Evolutionary conservation across 30 jellyfish, hydroid and myxozoan genomes (phyloP).

Genomic region (Aurelia sp.): DNA sequence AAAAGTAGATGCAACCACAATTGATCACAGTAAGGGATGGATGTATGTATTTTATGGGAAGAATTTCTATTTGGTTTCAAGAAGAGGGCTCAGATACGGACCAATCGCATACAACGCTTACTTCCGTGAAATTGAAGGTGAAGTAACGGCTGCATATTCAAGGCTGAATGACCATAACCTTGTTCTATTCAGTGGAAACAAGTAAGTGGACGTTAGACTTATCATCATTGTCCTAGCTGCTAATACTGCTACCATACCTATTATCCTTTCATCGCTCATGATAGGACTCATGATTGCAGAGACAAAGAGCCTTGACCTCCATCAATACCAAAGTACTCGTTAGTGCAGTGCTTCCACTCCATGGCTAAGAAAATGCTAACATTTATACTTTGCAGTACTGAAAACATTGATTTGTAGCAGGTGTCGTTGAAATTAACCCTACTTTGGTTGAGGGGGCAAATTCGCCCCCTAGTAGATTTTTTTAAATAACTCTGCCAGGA

Average conservation of each 20-base stretch:
- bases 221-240: not conserved
- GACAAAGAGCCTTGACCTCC: too few relatives aligned
- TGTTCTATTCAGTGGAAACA: slow-evolving; percentile 48
- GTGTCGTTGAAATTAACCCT: too few relatives aligned
- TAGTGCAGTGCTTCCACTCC: too few relatives aligned
- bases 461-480: too few relatives aligned
- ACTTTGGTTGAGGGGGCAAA: too few relatives aligned
- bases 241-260: not conserved
- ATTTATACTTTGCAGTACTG: too few relatives aligned
- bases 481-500: too few relatives aligned
- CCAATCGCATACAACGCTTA: slow-evolving; percentile 16
- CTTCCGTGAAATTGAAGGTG: slow-evolving; percentile 21
- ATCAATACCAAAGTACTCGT: too few relatives aligned
- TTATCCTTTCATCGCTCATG: not conserved
- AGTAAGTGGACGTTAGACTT: slow-evolving; percentile 14
- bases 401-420: too few relatives aligned
- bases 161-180: slow-evolving; percentile 8
- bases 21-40: slow-evolving; percentile 51
- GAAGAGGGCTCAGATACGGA: slow-evolving; percentile 32
- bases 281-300: not conserved
- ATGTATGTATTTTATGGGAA: slow-evolving; percentile 29
- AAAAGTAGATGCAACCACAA: slow-evolving; percentile 32
- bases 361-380: too few relatives aligned
- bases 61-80: slow-evolving; percentile 31
- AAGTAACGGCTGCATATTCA: slow-evolving; percentile 48